Evolutionary conservation across 2,888 invertebrate species (phyloP).

Genomic region (Piscicola geometra): DNA sequence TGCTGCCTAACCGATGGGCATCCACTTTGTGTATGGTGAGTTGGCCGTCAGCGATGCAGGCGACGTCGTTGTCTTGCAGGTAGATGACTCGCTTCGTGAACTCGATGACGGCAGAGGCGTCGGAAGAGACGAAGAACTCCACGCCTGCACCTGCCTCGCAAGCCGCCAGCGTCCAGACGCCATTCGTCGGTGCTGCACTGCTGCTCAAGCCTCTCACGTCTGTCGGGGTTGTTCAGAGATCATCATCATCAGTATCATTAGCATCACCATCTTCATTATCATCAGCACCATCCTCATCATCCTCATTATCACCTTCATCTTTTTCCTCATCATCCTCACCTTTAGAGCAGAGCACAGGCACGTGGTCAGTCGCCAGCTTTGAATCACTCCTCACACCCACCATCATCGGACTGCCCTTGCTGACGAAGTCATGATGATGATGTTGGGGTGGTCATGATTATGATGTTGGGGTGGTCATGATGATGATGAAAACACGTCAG

Average conservation of each 20-base stretch:
- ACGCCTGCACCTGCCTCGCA: slow-evolving; percentile 60
- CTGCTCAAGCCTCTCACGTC: neutral
- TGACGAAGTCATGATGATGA: slow-evolving; percentile 45
- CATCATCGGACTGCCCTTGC: slow-evolving; percentile 86
- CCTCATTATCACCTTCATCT: neutral
- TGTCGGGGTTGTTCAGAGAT: slow-evolving; percentile 4
- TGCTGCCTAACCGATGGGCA: slow-evolving; percentile 52
- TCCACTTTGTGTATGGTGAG: slow-evolving; percentile 90
- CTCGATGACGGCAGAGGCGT: slow-evolving; percentile 95
- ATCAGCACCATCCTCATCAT: too few relatives aligned
- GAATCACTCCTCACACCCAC: slow-evolving; percentile 95
- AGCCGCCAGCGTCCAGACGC: slow-evolving; percentile 47
- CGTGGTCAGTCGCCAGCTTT: slow-evolving; percentile 88
- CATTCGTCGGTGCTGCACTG: slow-evolving; percentile 16
- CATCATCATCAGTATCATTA: too few relatives aligned
- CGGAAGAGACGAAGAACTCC: slow-evolving; percentile 98
- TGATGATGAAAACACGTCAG: too few relatives aligned
- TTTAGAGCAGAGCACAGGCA: slow-evolving; percentile 93
- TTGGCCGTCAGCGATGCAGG: slow-evolving; percentile 78
- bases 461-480: too few relatives aligned
- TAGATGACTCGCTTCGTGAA: slow-evolving; percentile 98
- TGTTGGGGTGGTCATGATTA: too few relatives aligned
- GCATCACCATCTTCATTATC: too few relatives aligned
- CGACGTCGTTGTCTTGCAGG: slow-evolving; percentile 69
- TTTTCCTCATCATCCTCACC: slow-evolving; percentile 60